Percentiles rank a stretch among this genome's conserved stretches.
phyloP scores from a whole-genome alignment of 2,113 vertebrate genomes.

The Ailuropoda melanoleuca region DNA sequence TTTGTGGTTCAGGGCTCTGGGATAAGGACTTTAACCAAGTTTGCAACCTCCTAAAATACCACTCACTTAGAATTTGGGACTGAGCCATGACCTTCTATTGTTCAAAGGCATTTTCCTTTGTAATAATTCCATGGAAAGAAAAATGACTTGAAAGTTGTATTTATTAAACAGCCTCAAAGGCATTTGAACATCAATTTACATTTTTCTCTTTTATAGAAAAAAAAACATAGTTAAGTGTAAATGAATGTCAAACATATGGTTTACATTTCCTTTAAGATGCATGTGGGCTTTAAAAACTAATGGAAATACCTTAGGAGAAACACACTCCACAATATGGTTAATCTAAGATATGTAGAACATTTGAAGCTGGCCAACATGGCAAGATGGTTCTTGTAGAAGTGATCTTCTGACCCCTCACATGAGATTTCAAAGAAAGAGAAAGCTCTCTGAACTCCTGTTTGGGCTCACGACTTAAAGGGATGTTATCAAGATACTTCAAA shows the following conservation, averaged over 20 bases:
- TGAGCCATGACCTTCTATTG: constrained; percentile 62
- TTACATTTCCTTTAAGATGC: constrained; percentile 61
- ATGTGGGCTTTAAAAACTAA: constrained; percentile 62
- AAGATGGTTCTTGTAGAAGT: neutral
- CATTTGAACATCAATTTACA: constrained; percentile 69
- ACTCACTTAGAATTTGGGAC: constrained; percentile 43
- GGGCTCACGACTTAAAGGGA: neutral
- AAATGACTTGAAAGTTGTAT: constrained; percentile 59
- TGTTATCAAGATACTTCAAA: neutral
- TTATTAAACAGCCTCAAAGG: constrained; percentile 76
- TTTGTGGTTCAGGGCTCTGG: neutral
- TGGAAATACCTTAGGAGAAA: constrained; percentile 43
- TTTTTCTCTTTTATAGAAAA: constrained; percentile 66
- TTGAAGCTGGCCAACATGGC: neutral
- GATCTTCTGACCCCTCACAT: neutral
- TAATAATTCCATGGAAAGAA: constrained; percentile 69
- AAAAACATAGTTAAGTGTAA: constrained; percentile 65
- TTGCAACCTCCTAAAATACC: constrained; percentile 27
- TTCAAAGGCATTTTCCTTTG: constrained; percentile 74
- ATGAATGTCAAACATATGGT: constrained; percentile 75
- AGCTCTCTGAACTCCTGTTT: neutral
- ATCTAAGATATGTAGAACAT: neutral
- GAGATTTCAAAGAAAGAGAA: neutral
- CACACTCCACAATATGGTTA: neutral
- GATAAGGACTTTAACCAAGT: neutral